Conservation (phyloP, 2,888 invertebrate genomes). For the Acutogordius australiensis region DNA sequence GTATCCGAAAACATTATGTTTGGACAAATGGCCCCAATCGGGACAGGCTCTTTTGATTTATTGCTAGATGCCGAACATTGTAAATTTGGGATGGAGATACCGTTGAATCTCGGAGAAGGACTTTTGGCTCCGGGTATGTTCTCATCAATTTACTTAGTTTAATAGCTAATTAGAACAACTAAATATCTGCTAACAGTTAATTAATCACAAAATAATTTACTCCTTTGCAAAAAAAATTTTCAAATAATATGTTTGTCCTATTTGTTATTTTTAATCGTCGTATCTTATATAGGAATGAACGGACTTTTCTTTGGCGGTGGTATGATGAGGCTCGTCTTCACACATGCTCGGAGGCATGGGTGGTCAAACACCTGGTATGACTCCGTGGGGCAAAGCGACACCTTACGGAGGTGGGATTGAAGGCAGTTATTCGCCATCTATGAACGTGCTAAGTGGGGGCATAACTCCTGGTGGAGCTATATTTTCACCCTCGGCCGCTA, state of each 20-base stretch:
- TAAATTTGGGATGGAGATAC: conserved; percentile 87
- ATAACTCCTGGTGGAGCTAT: conserved; percentile 91
- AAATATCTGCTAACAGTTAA: too few relatives aligned
- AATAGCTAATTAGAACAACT: too few relatives aligned
- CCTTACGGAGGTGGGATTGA: conserved; percentile 42
- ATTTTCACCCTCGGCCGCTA: conserved; percentile 76
- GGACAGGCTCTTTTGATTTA: conserved; percentile 86
- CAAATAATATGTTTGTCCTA: too few relatives aligned
- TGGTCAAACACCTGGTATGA: conserved; percentile 32
- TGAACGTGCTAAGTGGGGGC: conserved; percentile 68
- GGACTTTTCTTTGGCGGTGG: conserved; percentile 23
- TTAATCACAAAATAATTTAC: too few relatives aligned
- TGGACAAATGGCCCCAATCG: conserved; percentile 85
- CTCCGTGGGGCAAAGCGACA: conserved; percentile 24
- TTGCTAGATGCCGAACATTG: conserved; percentile 90
- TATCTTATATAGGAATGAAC: conserved; percentile 18
- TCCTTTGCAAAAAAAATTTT: too few relatives aligned
- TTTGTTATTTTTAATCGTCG: too few relatives aligned
- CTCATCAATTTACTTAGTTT: too few relatives aligned
- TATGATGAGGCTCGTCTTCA: conserved; percentile 16
- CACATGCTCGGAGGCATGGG: conserved; percentile 35
- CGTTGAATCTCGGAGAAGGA: conserved; percentile 21
- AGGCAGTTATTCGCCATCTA: conserved; percentile 49
- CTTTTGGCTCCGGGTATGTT: conserved; percentile 18
- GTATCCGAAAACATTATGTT: conserved; percentile 97